These are phyloP conservation scores for Mercenaria mercenaria DNA, from an alignment of 1,140 invertebrate species.

Conservation along the genomic window DNA sequence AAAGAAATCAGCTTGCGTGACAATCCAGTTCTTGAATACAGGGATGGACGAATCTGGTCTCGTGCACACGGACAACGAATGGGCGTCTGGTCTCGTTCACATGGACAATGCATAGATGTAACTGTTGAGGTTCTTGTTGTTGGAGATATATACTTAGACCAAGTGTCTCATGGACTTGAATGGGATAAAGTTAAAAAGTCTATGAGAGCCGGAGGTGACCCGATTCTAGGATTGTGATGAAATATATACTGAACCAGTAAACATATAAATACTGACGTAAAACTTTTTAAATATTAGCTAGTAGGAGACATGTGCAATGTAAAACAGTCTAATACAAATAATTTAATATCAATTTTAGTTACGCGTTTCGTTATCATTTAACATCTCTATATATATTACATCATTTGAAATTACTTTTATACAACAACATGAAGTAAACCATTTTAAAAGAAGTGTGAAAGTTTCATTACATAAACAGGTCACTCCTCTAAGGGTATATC, in stretches of 20 bases:
- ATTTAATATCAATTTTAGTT: too few species aligned
- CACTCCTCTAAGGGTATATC: too few species aligned
- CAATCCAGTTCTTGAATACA: conserved; percentile 10
- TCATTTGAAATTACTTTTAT: too few species aligned
- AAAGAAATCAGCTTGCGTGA: conserved; percentile 2
- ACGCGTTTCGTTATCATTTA: too few species aligned
- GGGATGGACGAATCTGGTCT: background rate
- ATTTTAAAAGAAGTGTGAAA: too few species aligned
- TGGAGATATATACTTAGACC: conserved; percentile 35
- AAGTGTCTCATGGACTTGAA: background rate
- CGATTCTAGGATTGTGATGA: background rate
- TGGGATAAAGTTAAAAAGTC: conserved; percentile 26
- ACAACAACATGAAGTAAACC: too few species aligned
- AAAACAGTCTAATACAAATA: too few species aligned
- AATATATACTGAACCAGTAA: background rate
- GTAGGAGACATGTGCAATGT: too few species aligned
- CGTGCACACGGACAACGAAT: background rate
- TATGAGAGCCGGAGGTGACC: conserved; percentile 17
- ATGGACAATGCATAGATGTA: background rate
- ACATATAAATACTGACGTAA: too few species aligned
- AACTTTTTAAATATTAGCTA: too few species aligned
- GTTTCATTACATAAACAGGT: too few species aligned
- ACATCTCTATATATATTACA: too few species aligned
- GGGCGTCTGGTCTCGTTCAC: background rate
- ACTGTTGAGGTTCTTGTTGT: conserved; percentile 28